Conservation (phyloP, 2,797 vertebrate genomes). For the Sandelia bainsii region DNA sequence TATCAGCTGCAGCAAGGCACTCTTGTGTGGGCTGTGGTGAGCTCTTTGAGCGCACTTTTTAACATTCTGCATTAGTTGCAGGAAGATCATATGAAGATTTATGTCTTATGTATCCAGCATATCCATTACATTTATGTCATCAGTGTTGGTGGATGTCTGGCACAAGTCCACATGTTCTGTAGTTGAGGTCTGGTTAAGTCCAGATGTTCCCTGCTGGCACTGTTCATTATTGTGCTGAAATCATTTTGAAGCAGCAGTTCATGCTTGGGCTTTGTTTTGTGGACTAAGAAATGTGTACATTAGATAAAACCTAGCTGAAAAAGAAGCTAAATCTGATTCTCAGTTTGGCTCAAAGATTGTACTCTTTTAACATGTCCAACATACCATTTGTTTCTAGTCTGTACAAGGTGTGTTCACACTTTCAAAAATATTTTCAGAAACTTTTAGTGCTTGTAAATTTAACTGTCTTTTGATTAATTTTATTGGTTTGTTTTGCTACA, state of each 20-base stretch:
- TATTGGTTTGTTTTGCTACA: neutral
- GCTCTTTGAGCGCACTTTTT: constrained; percentile 21
- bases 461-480: too few species aligned
- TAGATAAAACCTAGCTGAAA: neutral
- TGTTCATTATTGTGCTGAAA: constrained; percentile 12
- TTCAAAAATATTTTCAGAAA: neutral
- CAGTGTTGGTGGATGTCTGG: neutral
- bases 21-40: constrained; percentile 32
- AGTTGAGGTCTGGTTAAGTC: neutral
- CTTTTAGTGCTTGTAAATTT: constrained; percentile 4
- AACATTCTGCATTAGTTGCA: constrained; percentile 12
- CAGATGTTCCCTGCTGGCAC: neutral
- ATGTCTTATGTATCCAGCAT: neutral
- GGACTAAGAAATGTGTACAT: constrained; percentile 7
- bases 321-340: constrained; percentile 14
- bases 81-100: constrained; percentile 5
- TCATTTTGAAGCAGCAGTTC: neutral
- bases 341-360: constrained; percentile 31
- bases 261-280: neutral
- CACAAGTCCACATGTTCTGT: constrained; percentile 2
- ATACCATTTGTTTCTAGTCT: constrained; percentile 55
- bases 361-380: constrained; percentile 50
- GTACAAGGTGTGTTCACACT: constrained; percentile 23
- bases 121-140: constrained; percentile 13
- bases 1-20: constrained; percentile 38